phyloP scores from a whole-genome alignment of 2,113 vertebrate species.

The Thamnaconus septentrionalis region DNA sequence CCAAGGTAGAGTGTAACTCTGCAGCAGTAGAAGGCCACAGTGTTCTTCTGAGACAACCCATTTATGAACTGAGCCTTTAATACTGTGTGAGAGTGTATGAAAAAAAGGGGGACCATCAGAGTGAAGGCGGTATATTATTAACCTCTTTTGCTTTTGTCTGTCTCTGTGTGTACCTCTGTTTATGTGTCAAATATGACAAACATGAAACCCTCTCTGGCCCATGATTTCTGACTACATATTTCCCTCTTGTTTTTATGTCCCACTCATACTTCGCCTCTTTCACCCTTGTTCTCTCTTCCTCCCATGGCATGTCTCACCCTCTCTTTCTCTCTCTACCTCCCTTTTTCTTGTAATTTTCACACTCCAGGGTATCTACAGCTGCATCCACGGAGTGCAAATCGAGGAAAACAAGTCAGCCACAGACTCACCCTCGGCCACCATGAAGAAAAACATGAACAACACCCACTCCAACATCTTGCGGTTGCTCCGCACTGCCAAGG shows the following conservation, averaged over 20 bases:
- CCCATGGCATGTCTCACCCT: slow-evolving; percentile 50
- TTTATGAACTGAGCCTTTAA: no score
- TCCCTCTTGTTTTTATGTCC: slow-evolving; percentile 20
- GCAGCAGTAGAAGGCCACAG: no score
- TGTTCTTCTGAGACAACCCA: no score
- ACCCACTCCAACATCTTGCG: slow-evolving; percentile 98
- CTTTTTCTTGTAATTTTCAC: slow-evolving; percentile 41
- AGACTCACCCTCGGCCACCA: slow-evolving; percentile 94
- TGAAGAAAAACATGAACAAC: slow-evolving; percentile 99
- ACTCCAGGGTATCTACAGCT: slow-evolving; percentile 96
- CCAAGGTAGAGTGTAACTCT: no score
- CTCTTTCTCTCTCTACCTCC: slow-evolving; percentile 44
- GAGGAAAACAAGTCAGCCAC: slow-evolving; percentile 94
- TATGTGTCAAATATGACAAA: slow-evolving; percentile 22
- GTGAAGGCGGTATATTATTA: slow-evolving; percentile 52
- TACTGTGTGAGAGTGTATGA: slow-evolving; percentile 42
- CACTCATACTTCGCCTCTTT: slow-evolving; percentile 27
- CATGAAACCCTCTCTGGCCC: slow-evolving; percentile 32
- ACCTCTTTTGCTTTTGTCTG: slow-evolving; percentile 31
- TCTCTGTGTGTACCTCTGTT: slow-evolving; percentile 21
- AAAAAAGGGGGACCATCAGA: slow-evolving; percentile 55
- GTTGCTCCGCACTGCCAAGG: slow-evolving; percentile 96
- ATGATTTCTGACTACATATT: slow-evolving; percentile 24
- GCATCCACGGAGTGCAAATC: slow-evolving; percentile 96
- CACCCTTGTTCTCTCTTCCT: slow-evolving; percentile 32